A percentile compares a stretch with the other conserved stretches of the same genome.
These are phyloP conservation scores for Spheniscus humboldti DNA, from an alignment of 2,797 vertebrate species.

Conservation along the genomic window DNA sequence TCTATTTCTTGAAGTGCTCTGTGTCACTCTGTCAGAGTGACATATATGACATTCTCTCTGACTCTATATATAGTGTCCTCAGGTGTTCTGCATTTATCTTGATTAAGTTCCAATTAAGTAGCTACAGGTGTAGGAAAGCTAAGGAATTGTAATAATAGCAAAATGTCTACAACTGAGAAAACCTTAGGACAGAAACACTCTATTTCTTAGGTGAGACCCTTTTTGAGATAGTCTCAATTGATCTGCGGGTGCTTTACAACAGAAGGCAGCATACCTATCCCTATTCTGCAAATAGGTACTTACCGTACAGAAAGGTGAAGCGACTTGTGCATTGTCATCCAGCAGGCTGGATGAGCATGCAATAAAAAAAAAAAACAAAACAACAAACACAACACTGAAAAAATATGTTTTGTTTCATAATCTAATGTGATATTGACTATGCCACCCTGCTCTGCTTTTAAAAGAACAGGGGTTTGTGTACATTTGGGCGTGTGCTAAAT, in stretches of 20 bases:
- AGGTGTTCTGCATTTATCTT: not conserved
- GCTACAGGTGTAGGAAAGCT: not conserved
- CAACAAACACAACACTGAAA: not conserved
- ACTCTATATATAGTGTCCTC: not conserved
- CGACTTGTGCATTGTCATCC: not conserved
- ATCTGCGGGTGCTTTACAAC: not conserved
- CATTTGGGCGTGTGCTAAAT: too few relatives aligned
- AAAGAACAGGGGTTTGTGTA: not conserved
- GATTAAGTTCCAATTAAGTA: not conserved
- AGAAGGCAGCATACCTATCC: not conserved
- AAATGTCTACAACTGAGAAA: not conserved
- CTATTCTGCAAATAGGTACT: not conserved
- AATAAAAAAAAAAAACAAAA: not conserved
- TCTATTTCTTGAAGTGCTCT: not conserved
- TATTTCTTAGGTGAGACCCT: not conserved
- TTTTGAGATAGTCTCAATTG: not conserved
- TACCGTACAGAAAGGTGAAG: not conserved
- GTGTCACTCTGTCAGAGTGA: not conserved
- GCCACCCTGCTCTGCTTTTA: not conserved
- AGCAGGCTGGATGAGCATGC: not conserved
- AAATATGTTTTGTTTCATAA: not conserved
- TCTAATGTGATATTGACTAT: not conserved
- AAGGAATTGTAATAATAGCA: not conserved
- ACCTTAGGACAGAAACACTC: not conserved
- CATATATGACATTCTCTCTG: not conserved